Evolutionary conservation across 2,888 invertebrate genomes (phyloP), one percentile per base, ranked within the genome.

Genomic region (Macropis europaea): DNA sequence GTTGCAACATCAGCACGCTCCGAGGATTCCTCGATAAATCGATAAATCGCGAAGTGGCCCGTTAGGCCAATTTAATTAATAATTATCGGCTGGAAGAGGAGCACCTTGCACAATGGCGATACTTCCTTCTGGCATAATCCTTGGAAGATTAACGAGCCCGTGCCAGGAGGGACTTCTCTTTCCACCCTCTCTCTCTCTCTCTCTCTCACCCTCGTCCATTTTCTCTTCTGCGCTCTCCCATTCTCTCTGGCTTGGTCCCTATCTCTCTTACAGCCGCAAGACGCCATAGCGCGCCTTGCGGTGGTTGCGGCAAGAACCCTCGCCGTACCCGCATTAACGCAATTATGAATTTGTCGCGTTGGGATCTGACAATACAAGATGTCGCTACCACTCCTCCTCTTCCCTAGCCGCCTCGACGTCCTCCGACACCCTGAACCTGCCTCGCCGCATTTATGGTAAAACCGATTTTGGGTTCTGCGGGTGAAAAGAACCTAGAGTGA

Each of bases 311-410:
- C 82, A 77, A 83, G 82, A 81, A 78, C 79, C 81, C 81, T 80
- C 81, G 79, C 79, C 81, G 81, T 84, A 82, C 84, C 85, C 85
- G 86, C 86, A 89, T 88, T 87, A 89, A 88, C 86, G 88, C 86
- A 89, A 88, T 88, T 90, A 90, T 89, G 87, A 89, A 90, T 90
- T 89, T 88, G 86, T 89, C 88, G 88, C 87, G 84, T 82, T 83
- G 85, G 85, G 84, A 86, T 86, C 86, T 88, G 89, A 89, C 89
- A 89, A 89, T 89, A 90, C 90, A 90, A 89, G 88, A 89, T 89
- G 90, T 87, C 83, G 86, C 87, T 79, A 73, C 79, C 78, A 77
- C 80, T 81, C 79, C 68, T 60, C 73, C 61, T 67, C 73, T 74
- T 24, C 61, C 73, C 59, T 72, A 63, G 73, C 72, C 62, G 53